phyloP scores from a whole-genome alignment of 1,140 invertebrate genomes.

The Drosophila suzukii region DNA sequence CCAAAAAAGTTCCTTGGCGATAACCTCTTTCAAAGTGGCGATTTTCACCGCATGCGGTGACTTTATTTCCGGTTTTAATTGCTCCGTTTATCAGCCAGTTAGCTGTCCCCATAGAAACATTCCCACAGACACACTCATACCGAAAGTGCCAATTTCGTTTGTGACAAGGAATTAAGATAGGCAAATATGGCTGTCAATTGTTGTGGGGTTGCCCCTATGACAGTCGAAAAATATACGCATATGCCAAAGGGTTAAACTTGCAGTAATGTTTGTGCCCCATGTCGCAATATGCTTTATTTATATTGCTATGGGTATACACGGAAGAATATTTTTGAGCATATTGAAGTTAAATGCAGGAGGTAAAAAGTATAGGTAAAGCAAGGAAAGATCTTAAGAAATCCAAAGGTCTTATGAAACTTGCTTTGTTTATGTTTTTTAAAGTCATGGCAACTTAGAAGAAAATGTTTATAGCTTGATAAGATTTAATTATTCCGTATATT shows the following conservation, averaged over 20 bases:
- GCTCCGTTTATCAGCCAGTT: slow-evolving; percentile 64
- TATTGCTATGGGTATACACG: neutral
- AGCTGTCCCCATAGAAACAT: slow-evolving; percentile 60
- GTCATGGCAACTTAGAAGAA: too few relatives aligned
- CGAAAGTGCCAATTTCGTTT: slow-evolving; percentile 70
- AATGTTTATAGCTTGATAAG: too few relatives aligned
- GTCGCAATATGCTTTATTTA: slow-evolving; percentile 33
- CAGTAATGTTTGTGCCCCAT: slow-evolving; percentile 35
- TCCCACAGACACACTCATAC: slow-evolving; percentile 18
- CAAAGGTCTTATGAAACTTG: too few relatives aligned
- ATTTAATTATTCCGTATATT: too few relatives aligned
- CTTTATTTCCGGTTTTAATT: slow-evolving; percentile 65
- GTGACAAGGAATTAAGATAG: slow-evolving; percentile 81
- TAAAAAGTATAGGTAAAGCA: too few relatives aligned
- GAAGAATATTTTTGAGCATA: neutral
- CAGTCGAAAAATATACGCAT: slow-evolving; percentile 57
- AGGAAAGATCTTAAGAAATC: neutral
- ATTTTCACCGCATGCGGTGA: slow-evolving; percentile 32
- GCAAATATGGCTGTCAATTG: slow-evolving; percentile 69
- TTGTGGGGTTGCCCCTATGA: slow-evolving; percentile 50
- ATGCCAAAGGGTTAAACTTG: slow-evolving; percentile 23
- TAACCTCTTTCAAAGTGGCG: slow-evolving; percentile 39
- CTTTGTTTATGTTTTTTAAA: too few relatives aligned
- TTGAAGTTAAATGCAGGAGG: neutral
- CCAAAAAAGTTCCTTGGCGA: slow-evolving; percentile 18